Evolutionary conservation across 2,888 invertebrate genomes (phyloP), one percentile per base, ranked within the genome.

Genomic region (Lissocephala sabroskyi): DNA sequence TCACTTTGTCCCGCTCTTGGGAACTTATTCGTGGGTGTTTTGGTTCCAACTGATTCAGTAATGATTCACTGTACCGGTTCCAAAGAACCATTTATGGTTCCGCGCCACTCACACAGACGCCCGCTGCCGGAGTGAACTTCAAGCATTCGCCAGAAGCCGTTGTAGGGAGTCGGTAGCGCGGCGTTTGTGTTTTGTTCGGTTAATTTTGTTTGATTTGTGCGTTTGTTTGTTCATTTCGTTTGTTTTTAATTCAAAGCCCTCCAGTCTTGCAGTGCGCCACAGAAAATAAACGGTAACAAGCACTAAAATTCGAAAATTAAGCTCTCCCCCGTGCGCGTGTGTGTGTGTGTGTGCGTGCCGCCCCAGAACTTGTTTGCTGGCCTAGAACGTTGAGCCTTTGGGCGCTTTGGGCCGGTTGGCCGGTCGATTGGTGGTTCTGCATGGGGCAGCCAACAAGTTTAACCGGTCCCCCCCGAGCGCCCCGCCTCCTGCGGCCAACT

Each of bases 401-500:
- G 62, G 71, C 62, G 74, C 65, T 76, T 68, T 53, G 49, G 51
- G 53, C 58, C 54, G 40, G 48, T 46, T 35, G n/a, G n/a, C n/a
- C n/a, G n/a, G n/a, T n/a, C 23, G 47, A 41, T 13, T 52, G 47
- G 41, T 56, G 46, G 33, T 76, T 70, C 68, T 68, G 68, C 68
- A 76, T 73, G 77, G 74, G 73, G 67, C 37, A 10, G 75, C 74
- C 77, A 70, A 70, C 68, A 77, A 77, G 68, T 70, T 77, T 57
- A 74, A 70, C 68, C 68, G 68, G 73, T 75, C 68, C 77, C 68
- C 56, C 52, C n/a, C n/a, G n/a, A n/a, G n/a, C n/a, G n/a, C n/a
- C n/a, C n/a, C n/a, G n/a, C n/a, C n/a, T n/a, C 53, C 62, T 79
- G 64, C 62, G 59, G 63, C 78, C 79, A 80, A 75, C 73, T 71